These are phyloP conservation scores for Clupea harengus DNA, from an alignment of 2,113 vertebrate genomes.

Conservation along the genomic window DNA sequence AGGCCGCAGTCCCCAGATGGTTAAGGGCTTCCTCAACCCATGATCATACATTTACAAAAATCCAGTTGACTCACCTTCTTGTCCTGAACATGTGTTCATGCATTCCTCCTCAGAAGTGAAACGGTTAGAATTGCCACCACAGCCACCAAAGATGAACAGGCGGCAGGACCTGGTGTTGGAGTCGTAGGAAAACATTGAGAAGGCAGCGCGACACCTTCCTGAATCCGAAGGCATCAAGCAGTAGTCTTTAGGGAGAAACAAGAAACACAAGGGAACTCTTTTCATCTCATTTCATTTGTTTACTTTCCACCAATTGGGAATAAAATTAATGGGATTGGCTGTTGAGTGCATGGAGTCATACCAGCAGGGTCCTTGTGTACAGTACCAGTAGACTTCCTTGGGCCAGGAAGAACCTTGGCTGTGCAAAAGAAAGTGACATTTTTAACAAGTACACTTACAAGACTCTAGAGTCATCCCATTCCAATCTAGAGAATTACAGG, in stretches of 20 bases:
- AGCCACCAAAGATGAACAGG: conserved; percentile 65
- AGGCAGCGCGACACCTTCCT: conserved; percentile 59
- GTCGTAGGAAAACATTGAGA: conserved; percentile 56
- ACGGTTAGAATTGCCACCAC: conserved; percentile 65
- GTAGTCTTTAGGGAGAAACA: background rate
- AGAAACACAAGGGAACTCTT: background rate
- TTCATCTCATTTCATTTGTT: too few relatives aligned
- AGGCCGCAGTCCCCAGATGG: too few relatives aligned
- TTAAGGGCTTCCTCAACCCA: too few relatives aligned
- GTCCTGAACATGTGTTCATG: conserved; percentile 51
- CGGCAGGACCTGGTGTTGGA: conserved; percentile 42
- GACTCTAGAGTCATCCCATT: background rate
- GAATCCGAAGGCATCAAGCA: conserved; percentile 41
- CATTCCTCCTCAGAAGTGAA: conserved; percentile 56
- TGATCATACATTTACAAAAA: too few relatives aligned
- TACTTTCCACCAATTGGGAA: too few relatives aligned
- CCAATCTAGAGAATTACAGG: background rate
- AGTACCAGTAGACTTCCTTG: background rate
- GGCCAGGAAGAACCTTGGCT: background rate
- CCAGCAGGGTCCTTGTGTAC: background rate
- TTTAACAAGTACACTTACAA: background rate
- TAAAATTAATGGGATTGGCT: background rate
- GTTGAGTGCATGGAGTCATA: background rate
- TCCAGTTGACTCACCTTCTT: conserved; percentile 27
- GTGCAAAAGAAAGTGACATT: background rate